Evolutionary conservation across 1,140 invertebrate species (phyloP).

Genomic region (Diuraphis noxia): DNA sequence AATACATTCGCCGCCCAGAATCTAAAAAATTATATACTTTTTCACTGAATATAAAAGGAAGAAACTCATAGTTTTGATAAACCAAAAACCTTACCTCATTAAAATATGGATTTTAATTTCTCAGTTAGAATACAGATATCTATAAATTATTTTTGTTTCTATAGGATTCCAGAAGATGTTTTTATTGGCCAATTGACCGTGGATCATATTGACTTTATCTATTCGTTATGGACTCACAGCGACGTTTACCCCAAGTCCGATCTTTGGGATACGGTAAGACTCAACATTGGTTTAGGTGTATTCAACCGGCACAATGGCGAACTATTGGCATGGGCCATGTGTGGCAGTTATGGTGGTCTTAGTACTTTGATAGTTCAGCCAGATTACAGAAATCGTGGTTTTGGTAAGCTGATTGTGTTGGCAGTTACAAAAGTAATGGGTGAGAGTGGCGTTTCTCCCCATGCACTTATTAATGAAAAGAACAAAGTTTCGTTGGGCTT

Average conservation of each 20-base stretch:
- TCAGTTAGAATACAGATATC: background rate
- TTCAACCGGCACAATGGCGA: conserved; percentile 19
- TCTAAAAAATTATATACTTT: background rate
- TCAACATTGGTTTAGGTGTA: conserved; percentile 54
- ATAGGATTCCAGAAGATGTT: conserved; percentile 11
- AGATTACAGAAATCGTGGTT: conserved; percentile 37
- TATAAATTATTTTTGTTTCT: background rate
- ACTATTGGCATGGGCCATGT: conserved; percentile 55
- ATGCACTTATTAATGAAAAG: conserved; percentile 52
- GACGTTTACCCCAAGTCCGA: conserved; percentile 55
- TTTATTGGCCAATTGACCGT: conserved; percentile 26
- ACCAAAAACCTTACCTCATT: background rate
- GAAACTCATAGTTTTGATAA: background rate
- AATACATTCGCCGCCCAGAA: no score
- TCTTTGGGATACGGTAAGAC: conserved; percentile 50
- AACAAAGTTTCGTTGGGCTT: conserved; percentile 28
- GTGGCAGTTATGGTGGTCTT: conserved; percentile 55
- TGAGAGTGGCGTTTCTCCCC: conserved; percentile 41
- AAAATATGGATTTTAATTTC: background rate
- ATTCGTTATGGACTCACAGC: conserved; percentile 56
- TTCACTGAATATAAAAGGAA: background rate
- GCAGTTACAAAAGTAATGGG: conserved; percentile 54
- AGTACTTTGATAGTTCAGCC: conserved; percentile 37
- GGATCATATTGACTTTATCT: conserved; percentile 54
- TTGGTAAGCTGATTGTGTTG: conserved; percentile 37